Base-by-base conservation (phyloP, 30 jellyfish, hydroid and myxozoan species). In the Aurelia aurita complex sp. Pacific region DNA sequence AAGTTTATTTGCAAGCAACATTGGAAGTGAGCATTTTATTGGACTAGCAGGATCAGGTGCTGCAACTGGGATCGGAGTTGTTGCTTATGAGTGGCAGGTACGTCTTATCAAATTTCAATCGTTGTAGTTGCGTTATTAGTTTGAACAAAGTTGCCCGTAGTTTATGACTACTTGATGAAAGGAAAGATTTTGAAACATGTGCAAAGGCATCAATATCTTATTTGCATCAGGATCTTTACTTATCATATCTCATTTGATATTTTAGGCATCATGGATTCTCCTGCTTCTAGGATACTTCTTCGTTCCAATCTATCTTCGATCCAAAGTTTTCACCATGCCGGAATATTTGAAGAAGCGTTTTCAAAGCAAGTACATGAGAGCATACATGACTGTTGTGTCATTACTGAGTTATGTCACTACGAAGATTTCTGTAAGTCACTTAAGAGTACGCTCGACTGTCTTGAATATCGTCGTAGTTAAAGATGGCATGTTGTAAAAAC, bases 1-100 rank as follows among this genome's bases (percentile, higher is more conserved):
- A 35, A 92, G 98, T 72, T 80, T 92, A 70, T 92, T 87, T 70
- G 96, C 98, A 63, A 92, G 98, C 64, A 92, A 92, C 83, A 92
- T 92, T 85, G 98, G 98, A 4, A 87, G 97, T 69, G 98, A 92
- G 62, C 98, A 92, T 76, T 92, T 92, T 86, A 77, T 92, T 50
- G 98, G 98, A 34, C 59, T 92, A 3, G 98, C 98, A 16, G 98
- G 98, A 34, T 92, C 98, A 5, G 98, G 98, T 0, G 98, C 98
- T 12, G 98, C 98, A 32, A 60, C 96, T 5, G 98, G 98, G 16
- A 92, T 92, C 19, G 98, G 98, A 35, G 98, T 92, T 15, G 97
- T 88, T 33, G 98, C 98, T 11, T 92, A 92, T 76, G 98, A 92
- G 55, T 92, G 98, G 98, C 98, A 92, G 86, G 98, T 92, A 35